Evolutionary conservation across 1,140 invertebrate genomes (phyloP), one percentile per base, ranked within the genome.

Genomic region (Lordiphosa clarofinis): DNA sequence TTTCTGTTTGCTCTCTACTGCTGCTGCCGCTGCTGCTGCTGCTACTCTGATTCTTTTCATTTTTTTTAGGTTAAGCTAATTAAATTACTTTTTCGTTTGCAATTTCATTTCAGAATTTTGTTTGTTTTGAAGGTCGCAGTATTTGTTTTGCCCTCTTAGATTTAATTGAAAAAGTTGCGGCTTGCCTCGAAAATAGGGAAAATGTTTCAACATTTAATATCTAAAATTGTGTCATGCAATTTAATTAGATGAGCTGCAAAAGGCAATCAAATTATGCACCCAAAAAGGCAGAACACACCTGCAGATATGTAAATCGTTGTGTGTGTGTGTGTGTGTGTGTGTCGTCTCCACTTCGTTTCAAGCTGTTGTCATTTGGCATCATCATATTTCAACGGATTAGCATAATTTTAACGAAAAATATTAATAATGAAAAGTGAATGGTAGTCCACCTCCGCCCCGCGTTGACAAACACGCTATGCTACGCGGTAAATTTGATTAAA

Each of bases 361-460:
- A 81, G 63, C 76, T 61, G 76, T 66, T 82, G 78, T 84, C 79
- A 86, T 70, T 78, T 82, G 78, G 73, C 78, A 84, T 84, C 86
- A 84, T 84, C 78, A 84, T 84, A 84, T 84, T 84, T 84, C 78
- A 84, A 84, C 79, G 78, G 79, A 84, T 84, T 84, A 84, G 78
- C 78, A 84, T 84, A 84, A 82, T 82, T 82, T 82, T 81, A 72
- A 78, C 52, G 47, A 67, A 58, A 76, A 74, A 81, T 79, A 84
- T 84, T 86, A 71, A 84, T 84, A 84, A 84, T 82, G 79, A 84
- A 84, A 84, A 86, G 78, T 84, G 78, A 84, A 84, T 82, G 76
- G 71, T 55, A 53, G 68, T 48, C 53, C 35, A 52, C 19, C 37
- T 53, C 43, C 40, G 35, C 39, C 31, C 50, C 21, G 4, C 43